Percentiles rank a stretch among this genome's conserved stretches.
These are phyloP conservation scores for Calypte anna DNA, from an alignment of 2,113 vertebrate species.

Conservation along the genomic window DNA sequence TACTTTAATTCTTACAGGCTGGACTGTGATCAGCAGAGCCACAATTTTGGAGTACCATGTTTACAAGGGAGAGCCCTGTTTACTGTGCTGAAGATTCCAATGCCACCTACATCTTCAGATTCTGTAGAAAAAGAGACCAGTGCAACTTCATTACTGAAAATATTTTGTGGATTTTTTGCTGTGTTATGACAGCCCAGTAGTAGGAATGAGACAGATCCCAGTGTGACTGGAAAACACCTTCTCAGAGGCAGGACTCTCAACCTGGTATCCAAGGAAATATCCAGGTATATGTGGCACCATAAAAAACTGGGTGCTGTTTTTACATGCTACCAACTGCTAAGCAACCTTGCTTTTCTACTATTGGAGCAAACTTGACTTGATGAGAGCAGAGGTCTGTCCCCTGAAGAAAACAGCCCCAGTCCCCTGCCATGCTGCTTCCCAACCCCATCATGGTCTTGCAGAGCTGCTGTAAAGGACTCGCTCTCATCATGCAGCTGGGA, in stretches of 20 bases:
- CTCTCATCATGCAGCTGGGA: not conserved
- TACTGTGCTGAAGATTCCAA: not conserved
- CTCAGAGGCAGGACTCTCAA: not conserved
- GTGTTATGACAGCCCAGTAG: not conserved
- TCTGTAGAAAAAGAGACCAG: not conserved
- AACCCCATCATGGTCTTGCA: not conserved
- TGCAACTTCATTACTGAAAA: not conserved
- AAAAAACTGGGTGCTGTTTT: not conserved
- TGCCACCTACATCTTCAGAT: not conserved
- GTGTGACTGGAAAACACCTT: not conserved
- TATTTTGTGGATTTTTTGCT: not conserved
- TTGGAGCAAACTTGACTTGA: not conserved
- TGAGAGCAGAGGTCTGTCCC: not conserved
- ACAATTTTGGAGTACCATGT: not conserved
- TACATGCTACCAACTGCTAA: not conserved
- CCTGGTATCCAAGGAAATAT: not conserved
- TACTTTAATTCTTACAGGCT: not conserved
- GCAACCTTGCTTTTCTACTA: not conserved
- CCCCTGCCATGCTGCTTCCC: fast-evolving
- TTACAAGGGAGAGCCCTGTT: not conserved
- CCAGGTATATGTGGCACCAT: not conserved
- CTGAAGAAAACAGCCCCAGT: not conserved
- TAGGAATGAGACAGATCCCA: not conserved
- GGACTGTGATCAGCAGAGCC: not conserved
- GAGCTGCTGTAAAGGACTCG: not conserved